Conservation (phyloP, 2,888 invertebrate genomes). For the Agrilus biguttatus region DNA sequence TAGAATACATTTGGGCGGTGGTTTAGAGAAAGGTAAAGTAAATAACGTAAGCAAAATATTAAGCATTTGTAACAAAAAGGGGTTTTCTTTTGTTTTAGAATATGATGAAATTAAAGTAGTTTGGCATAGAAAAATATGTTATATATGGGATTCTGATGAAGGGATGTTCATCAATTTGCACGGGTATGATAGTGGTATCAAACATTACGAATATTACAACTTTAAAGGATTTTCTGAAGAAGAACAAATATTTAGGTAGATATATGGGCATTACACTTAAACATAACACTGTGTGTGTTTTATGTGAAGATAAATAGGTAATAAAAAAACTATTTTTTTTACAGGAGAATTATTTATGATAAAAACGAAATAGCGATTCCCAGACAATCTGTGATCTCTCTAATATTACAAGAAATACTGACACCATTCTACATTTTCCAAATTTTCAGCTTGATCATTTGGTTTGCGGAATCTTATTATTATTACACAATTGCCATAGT, state of each 20-base stretch:
- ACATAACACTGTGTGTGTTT: neutral
- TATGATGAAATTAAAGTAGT: constrained; percentile 39
- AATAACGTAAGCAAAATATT: neutral
- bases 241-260: constrained; percentile 47
- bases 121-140: constrained; percentile 65
- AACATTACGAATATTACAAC: constrained; percentile 47
- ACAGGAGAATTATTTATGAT: constrained; percentile 66
- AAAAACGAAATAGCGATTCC: constrained; percentile 73
- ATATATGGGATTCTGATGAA: constrained; percentile 65
- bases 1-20: constrained; percentile 5
- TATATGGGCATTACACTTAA: constrained; percentile 3
- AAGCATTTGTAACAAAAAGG: neutral
- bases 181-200: constrained; percentile 58
- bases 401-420: constrained; percentile 70
- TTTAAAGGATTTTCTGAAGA: constrained; percentile 41
- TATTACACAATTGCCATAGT: constrained; percentile 80
- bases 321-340: constrained; percentile 10
- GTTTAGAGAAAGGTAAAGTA: constrained; percentile 3
- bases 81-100: constrained; percentile 24
- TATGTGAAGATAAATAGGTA: neutral
- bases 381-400: constrained; percentile 53
- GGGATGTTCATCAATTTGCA: constrained; percentile 53
- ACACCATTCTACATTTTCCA: constrained; percentile 96
- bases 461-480: constrained; percentile 78
- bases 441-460: constrained; percentile 75